phyloP scores from a whole-genome alignment of 2,113 vertebrate genomes.

The Dinomys branickii region DNA sequence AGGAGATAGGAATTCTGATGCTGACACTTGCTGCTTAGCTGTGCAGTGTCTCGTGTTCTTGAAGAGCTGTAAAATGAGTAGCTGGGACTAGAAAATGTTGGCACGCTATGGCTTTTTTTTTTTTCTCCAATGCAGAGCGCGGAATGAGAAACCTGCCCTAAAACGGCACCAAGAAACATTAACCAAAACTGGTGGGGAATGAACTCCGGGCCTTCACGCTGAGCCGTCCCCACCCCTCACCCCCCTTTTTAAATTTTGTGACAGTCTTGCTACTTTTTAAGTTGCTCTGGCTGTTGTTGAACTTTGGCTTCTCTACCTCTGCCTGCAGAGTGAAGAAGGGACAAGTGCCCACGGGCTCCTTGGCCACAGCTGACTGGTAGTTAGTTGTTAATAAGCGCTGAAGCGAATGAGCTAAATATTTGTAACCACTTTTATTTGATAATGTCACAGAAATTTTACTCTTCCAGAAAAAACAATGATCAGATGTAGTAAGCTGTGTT shows the following conservation, averaged over 20 bases:
- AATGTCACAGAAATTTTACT: slow-evolving; percentile 60
- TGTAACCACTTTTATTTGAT: slow-evolving; percentile 70
- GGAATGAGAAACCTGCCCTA: neutral
- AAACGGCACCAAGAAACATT: neutral
- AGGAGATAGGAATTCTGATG: neutral
- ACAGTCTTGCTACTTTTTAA: neutral
- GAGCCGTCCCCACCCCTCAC: neutral
- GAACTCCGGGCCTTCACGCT: neutral
- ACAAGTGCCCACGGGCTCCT: slow-evolving; percentile 59
- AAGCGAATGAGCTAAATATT: slow-evolving; percentile 43
- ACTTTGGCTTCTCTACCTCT: neutral
- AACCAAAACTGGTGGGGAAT: neutral
- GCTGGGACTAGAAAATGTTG: neutral
- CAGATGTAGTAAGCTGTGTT: slow-evolving; percentile 77
- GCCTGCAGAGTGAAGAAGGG: neutral
- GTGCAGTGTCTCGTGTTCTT: neutral
- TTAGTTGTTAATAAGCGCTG: slow-evolving; percentile 68
- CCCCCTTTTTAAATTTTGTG: neutral
- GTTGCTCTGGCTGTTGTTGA: neutral
- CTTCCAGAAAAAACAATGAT: slow-evolving; percentile 60
- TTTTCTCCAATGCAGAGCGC: neutral
- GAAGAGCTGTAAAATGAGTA: neutral
- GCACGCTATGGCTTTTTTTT: neutral
- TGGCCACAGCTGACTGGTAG: slow-evolving; percentile 45
- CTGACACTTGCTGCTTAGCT: neutral